Evolutionary conservation across 2,113 vertebrate species (phyloP).

Genomic region (Silurus glanis): DNA sequence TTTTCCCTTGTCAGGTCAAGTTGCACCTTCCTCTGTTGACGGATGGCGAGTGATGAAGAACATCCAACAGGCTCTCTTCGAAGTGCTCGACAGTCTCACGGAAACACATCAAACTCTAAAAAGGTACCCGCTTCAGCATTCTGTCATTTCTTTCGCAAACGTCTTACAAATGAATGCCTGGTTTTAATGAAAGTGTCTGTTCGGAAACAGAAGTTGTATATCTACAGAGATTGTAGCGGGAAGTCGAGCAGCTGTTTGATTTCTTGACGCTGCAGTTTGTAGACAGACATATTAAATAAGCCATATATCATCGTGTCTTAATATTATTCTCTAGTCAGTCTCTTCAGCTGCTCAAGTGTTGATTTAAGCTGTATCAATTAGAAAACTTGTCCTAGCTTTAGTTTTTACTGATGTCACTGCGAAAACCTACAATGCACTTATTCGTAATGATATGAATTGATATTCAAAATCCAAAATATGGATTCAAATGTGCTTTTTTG

Average conservation of each 20-base stretch:
- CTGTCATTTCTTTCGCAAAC: neutral
- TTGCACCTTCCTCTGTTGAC: neutral
- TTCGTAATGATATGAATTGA: no score
- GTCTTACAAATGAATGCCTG: neutral
- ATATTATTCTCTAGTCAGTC: neutral
- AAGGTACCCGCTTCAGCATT: neutral
- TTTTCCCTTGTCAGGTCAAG: neutral
- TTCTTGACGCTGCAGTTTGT: neutral
- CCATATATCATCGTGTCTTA: neutral
- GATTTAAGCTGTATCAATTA: neutral
- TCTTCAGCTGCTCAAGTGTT: neutral
- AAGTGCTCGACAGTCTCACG: neutral
- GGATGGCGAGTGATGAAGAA: neutral
- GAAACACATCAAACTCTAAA: neutral
- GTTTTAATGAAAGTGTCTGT: constrained; percentile 8
- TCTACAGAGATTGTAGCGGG: neutral
- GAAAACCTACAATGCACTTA: no score
- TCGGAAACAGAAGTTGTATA: constrained; percentile 1
- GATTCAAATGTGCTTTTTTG: no score
- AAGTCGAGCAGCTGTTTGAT: constrained; percentile 1
- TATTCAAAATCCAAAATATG: no score
- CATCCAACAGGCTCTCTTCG: neutral
- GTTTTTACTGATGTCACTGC: neutral
- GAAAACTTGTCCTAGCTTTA: neutral
- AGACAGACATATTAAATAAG: neutral